A percentile compares a stretch with the other conserved stretches of the same genome.
These are phyloP conservation scores for Anthonomus grandis DNA, from an alignment of 1,140 invertebrate species.

Conservation along the genomic window DNA sequence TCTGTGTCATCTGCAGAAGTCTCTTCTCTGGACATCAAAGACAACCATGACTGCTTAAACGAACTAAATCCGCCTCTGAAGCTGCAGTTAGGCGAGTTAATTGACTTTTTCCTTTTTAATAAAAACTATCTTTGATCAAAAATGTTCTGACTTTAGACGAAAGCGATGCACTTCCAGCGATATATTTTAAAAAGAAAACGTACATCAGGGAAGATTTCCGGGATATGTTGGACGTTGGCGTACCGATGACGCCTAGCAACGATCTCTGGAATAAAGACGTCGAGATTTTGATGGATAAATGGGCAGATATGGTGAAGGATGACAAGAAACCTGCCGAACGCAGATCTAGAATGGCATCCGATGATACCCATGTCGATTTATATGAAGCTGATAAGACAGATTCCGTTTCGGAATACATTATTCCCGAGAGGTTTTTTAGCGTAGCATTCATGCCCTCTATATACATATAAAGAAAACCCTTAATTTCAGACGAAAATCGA, in stretches of 20 bases:
- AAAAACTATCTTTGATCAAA: neutral
- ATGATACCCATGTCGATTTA: no score
- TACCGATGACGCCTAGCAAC: constrained; percentile 25
- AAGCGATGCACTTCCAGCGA: constrained; percentile 29
- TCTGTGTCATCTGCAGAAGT: neutral
- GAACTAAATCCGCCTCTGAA: constrained; percentile 20
- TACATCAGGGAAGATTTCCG: constrained; percentile 43
- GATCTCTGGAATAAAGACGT: constrained; percentile 40
- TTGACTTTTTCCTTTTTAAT: no score
- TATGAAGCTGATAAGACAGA: neutral
- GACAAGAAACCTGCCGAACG: no score
- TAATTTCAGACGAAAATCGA: neutral
- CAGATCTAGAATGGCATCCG: neutral
- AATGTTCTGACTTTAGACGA: constrained; percentile 4
- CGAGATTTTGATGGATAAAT: constrained; percentile 20
- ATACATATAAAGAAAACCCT: neutral
- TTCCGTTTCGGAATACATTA: neutral
- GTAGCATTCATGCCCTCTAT: neutral
- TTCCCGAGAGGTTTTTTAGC: neutral
- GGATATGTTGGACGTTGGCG: constrained; percentile 30
- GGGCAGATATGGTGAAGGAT: no score
- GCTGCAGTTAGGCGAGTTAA: neutral
- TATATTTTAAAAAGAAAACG: constrained; percentile 38
- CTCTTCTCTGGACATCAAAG: constrained; percentile 22
- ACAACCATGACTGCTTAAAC: constrained; percentile 36